These are phyloP conservation scores for Adelphocoris suturalis DNA, from an alignment of 2,888 invertebrate species.

Conservation along the genomic window DNA sequence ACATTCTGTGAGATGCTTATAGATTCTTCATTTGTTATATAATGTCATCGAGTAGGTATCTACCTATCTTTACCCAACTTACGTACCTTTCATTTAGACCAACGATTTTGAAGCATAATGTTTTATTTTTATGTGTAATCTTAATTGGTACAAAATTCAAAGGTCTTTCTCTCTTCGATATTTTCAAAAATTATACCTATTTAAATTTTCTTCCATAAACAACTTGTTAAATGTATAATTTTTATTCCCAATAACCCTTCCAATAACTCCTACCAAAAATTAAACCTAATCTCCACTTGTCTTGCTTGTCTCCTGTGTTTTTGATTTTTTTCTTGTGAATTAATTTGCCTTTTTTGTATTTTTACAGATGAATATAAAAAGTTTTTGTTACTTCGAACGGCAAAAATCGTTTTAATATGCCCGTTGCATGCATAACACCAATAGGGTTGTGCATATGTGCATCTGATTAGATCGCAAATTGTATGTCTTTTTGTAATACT, in stretches of 20 bases:
- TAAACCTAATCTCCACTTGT: constrained; percentile 58
- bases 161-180: too few relatives aligned
- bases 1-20: neutral
- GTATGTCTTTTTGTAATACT: neutral
- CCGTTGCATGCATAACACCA: constrained; percentile 63
- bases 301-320: constrained; percentile 75
- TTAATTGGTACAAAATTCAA: too few relatives aligned
- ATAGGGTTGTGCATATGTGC: constrained; percentile 40
- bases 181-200: too few relatives aligned
- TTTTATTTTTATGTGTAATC: too few relatives aligned
- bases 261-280: neutral
- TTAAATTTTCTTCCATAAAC: too few relatives aligned
- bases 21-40: neutral
- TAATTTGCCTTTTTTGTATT: constrained; percentile 46
- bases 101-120: too few relatives aligned
- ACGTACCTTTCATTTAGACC: too few relatives aligned
- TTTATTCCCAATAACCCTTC: constrained; percentile 22
- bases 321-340: constrained; percentile 68
- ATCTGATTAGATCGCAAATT: neutral
- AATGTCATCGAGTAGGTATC: too few relatives aligned
- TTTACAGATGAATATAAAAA: constrained; percentile 37
- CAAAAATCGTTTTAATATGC: constrained; percentile 51
- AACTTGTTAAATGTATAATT: too few relatives aligned
- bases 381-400: constrained; percentile 3
- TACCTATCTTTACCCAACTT: too few relatives aligned